Evolutionary conservation across 2,797 vertebrate species (phyloP).

Genomic region (Enteromius thamalakanensis): DNA sequence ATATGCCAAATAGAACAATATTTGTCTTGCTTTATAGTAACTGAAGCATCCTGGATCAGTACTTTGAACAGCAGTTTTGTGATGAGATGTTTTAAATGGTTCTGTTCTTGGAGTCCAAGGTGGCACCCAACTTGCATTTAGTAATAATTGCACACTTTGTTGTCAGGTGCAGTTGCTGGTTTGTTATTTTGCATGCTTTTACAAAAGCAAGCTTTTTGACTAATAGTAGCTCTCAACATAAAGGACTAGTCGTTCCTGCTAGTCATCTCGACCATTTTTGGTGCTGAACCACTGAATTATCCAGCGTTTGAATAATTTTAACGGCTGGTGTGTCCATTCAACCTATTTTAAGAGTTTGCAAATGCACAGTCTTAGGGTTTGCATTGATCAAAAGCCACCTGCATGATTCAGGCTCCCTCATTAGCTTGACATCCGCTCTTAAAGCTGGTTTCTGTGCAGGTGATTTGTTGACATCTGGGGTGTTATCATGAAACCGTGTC

Average conservation of each 20-base stretch:
- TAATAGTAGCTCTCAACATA: constrained; percentile 6
- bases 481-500: constrained; percentile 19
- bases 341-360: not conserved
- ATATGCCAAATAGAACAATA: not conserved
- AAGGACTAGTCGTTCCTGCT: not conserved
- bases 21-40: not conserved
- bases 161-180: not conserved
- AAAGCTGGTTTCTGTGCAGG: constrained; percentile 17
- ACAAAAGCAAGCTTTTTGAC: constrained; percentile 23
- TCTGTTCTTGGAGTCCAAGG: not conserved
- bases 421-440: not conserved
- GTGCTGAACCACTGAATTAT: not conserved
- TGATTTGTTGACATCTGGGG: constrained; percentile 57
- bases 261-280: not conserved
- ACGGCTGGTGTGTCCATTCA: not conserved
- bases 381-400: not conserved
- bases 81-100: constrained; percentile 7
- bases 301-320: not conserved
- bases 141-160: constrained; percentile 14
- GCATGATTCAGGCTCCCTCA: constrained; percentile 9
- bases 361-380: not conserved
- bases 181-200: constrained; percentile 16
- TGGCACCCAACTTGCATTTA: constrained; percentile 7
- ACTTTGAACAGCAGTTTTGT: constrained; percentile 6
- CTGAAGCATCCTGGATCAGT: not conserved